phyloP scores from a whole-genome alignment of 2,797 vertebrate species.

The Lophius americanus region DNA sequence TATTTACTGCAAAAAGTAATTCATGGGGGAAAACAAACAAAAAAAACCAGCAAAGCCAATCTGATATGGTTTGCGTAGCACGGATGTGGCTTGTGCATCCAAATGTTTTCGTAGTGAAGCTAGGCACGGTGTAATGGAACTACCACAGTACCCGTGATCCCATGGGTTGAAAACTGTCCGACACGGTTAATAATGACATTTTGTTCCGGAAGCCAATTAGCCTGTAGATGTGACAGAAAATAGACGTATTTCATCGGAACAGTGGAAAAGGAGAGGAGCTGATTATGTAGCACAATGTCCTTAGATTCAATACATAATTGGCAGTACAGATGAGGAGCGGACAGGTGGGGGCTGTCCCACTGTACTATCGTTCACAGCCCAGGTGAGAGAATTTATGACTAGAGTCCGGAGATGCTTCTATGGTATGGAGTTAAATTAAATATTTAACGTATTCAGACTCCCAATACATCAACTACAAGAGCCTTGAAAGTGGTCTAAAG shows the following conservation, averaged over 20 bases:
- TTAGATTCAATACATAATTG: conserved; percentile 44
- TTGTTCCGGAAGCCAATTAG: conserved; percentile 56
- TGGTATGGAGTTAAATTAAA: not conserved
- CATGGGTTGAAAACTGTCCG: conserved; percentile 51
- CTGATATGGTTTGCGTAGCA: conserved; percentile 24
- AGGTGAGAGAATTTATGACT: conserved; percentile 2
- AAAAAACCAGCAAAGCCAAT: not conserved
- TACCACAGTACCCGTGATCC: conserved; percentile 44
- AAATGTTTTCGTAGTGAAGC: conserved; percentile 46
- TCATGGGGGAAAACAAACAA: not conserved
- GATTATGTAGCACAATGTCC: conserved; percentile 58
- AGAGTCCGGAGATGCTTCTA: not conserved
- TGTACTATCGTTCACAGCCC: conserved; percentile 21
- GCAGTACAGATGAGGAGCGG: conserved; percentile 25
- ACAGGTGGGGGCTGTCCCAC: conserved; percentile 23
- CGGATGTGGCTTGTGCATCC: conserved; percentile 23
- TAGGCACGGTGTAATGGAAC: conserved; percentile 50
- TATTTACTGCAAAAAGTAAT: conserved; percentile 6
- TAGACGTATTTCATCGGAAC: conserved; percentile 44
- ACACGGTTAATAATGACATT: conserved; percentile 59
- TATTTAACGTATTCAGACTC: no score
- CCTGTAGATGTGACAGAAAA: conserved; percentile 51
- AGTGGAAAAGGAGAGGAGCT: conserved; percentile 20
- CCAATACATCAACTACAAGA: no score
- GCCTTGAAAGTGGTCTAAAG: no score